Conservation (phyloP, 2,113 vertebrate species). For the Prionailurus viverrinus region DNA sequence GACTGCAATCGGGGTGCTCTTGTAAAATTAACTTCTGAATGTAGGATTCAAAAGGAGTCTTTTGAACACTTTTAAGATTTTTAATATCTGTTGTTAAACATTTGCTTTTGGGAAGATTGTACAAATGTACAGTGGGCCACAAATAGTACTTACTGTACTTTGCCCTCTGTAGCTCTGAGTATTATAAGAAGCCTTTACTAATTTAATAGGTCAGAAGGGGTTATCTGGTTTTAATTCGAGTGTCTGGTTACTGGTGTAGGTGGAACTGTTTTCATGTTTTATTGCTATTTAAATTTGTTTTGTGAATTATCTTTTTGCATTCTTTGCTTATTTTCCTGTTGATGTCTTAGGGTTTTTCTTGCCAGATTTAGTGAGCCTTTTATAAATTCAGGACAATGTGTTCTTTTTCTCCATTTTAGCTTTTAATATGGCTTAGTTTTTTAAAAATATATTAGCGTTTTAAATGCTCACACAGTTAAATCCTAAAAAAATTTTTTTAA, state of each 20-base stretch:
- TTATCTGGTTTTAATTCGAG: background rate
- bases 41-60: background rate
- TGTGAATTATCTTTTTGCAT: background rate
- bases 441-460: background rate
- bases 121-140: background rate
- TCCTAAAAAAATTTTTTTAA: background rate
- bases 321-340: background rate
- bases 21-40: background rate
- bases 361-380: background rate
- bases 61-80: background rate
- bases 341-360: background rate
- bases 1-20: background rate
- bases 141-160: background rate
- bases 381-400: background rate
- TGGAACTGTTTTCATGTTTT: background rate
- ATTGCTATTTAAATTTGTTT: conserved; percentile 27
- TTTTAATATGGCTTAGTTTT: background rate
- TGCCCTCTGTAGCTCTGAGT: background rate
- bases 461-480: background rate
- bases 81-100: background rate
- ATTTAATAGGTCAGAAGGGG: background rate
- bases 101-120: background rate
- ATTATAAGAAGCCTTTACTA: background rate
- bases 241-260: background rate
- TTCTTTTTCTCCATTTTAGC: background rate